These are phyloP conservation scores for Ibidorhyncha struthersii DNA, from an alignment of 2,113 vertebrate species.

Conservation along the genomic window DNA sequence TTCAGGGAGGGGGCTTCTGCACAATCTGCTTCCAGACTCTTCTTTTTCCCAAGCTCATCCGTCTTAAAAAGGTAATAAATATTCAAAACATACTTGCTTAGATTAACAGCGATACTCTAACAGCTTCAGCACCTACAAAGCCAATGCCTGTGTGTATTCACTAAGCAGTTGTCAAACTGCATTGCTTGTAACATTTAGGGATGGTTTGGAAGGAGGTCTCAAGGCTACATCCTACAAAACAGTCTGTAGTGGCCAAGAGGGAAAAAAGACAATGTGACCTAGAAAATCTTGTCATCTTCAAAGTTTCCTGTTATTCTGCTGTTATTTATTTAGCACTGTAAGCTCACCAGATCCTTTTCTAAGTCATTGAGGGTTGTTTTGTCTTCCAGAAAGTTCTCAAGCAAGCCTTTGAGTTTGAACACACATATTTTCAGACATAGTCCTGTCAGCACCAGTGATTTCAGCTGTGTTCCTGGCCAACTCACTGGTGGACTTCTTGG, in stretches of 20 bases:
- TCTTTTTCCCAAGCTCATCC: background rate
- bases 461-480: background rate
- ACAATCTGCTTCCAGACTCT: background rate
- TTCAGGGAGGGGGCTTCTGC: background rate
- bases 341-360: conserved; percentile 42
- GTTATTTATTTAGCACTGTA: conserved; percentile 34
- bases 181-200: conserved; percentile 33
- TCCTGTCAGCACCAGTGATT: conserved; percentile 4
- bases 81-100: conserved; percentile 32
- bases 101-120: background rate
- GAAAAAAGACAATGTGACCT: background rate
- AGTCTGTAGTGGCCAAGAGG: conserved; percentile 26
- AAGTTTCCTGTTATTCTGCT: background rate
- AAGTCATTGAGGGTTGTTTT: background rate
- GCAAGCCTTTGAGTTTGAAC: background rate
- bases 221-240: conserved; percentile 38
- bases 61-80: conserved; percentile 38
- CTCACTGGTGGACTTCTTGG: background rate
- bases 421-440: background rate
- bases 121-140: conserved; percentile 40
- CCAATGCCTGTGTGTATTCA: background rate
- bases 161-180: conserved; percentile 33
- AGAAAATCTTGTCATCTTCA: conserved; percentile 40
- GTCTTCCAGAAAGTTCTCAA: conserved; percentile 15
- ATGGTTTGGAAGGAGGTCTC: conserved; percentile 19